These are phyloP conservation scores for Campylomormyrus tamandua DNA, from an alignment of 2,113 vertebrate genomes.

Conservation along the genomic window DNA sequence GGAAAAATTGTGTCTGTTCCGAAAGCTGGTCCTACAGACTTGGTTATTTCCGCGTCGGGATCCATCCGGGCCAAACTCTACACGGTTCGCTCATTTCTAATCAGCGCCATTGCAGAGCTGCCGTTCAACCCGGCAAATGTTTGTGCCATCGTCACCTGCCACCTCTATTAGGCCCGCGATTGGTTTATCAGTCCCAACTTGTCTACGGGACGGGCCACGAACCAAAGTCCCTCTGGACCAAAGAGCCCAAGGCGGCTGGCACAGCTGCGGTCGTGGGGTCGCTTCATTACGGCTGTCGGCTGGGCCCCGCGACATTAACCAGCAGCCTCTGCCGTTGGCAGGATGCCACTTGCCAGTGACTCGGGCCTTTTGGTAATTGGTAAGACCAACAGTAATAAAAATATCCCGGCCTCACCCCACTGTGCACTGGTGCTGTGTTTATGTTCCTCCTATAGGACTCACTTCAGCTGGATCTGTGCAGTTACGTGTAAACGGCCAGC, in stretches of 20 bases:
- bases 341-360: constrained; percentile 19
- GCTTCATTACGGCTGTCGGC: constrained; percentile 47
- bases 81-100: background rate
- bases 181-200: background rate
- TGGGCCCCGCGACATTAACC: constrained; percentile 37
- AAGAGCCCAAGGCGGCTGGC: background rate
- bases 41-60: background rate
- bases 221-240: background rate
- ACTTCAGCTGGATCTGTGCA: constrained; percentile 6
- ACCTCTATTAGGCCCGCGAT: background rate
- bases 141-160: background rate
- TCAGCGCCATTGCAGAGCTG: background rate
- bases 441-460: background rate
- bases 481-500: background rate
- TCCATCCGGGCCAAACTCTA: background rate
- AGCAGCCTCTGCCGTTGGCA: constrained; percentile 22
- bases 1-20: background rate
- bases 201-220: background rate
- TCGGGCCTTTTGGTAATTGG: constrained; percentile 51
- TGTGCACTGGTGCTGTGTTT: background rate
- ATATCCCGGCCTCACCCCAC: constrained; percentile 8
- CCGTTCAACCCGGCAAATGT: background rate
- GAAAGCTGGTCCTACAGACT: background rate
- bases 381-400: constrained; percentile 43
- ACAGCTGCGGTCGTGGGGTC: constrained; percentile 47